phyloP scores from a whole-genome alignment of 2,113 vertebrate genomes.

The Leptobrachium ailaonicum region DNA sequence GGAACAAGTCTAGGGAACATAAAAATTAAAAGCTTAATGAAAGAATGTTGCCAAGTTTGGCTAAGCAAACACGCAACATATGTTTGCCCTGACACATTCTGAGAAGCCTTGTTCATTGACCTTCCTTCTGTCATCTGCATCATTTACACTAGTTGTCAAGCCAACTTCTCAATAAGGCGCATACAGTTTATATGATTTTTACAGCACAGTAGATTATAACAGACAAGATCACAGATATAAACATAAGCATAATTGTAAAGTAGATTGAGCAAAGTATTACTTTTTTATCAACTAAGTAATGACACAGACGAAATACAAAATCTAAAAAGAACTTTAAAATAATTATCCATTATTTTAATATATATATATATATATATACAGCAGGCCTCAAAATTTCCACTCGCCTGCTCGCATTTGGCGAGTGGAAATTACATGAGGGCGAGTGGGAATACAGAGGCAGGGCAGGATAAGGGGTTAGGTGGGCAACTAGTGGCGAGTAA shows the following conservation, averaged over 20 bases:
- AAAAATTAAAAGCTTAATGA: conserved; percentile 58
- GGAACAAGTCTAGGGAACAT: conserved; percentile 67
- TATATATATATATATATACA: neutral
- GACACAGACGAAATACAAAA: too few relatives aligned
- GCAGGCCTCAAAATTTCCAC: neutral
- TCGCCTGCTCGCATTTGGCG: too few relatives aligned
- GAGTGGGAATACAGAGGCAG: too few relatives aligned
- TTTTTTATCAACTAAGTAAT: too few relatives aligned
- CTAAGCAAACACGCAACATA: conserved; percentile 70
- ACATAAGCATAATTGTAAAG: neutral
- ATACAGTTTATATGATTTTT: conserved; percentile 27
- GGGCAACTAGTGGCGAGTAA: too few relatives aligned
- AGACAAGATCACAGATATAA: neutral
- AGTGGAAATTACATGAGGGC: too few relatives aligned
- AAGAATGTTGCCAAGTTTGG: conserved; percentile 60
- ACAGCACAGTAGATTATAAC: neutral
- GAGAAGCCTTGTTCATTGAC: conserved; percentile 58
- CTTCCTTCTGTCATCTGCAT: conserved; percentile 66
- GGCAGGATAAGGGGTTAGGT: too few relatives aligned
- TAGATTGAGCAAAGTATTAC: neutral
- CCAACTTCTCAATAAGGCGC: conserved; percentile 1
- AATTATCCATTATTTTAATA: neutral
- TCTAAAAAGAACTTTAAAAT: neutral
- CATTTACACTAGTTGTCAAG: conserved; percentile 43
- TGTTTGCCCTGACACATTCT: conserved; percentile 64